phyloP scores from a whole-genome alignment of 2,113 vertebrate genomes.

The Delphinus delphis region DNA sequence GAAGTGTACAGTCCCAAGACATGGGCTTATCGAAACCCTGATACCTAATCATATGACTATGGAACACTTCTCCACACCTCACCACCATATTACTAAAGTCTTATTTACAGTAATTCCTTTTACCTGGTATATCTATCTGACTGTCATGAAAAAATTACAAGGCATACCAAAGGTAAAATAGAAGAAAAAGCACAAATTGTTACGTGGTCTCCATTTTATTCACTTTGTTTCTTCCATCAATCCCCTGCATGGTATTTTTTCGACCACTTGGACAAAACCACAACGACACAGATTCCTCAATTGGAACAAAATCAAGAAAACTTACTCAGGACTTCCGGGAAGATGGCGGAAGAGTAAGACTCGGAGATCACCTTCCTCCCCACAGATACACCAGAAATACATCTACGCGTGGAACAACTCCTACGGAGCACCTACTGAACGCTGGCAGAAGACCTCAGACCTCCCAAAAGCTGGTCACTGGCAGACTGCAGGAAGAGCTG shows the following conservation, averaged over 20 bases:
- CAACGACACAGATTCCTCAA: accelerated
- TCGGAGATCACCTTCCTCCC: too few species aligned
- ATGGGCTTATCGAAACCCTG: not conserved
- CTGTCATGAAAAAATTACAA: not conserved
- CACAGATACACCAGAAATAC: too few species aligned
- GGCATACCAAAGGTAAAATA: not conserved
- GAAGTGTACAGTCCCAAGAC: not conserved
- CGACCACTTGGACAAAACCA: not conserved
- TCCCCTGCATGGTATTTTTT: not conserved
- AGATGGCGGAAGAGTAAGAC: too few species aligned
- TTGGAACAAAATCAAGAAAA: not conserved
- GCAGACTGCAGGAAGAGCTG: not conserved
- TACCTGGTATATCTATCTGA: not conserved
- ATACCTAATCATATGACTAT: not conserved
- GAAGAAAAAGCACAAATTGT: not conserved
- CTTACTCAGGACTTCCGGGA: too few species aligned
- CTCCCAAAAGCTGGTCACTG: not conserved
- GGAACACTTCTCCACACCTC: not conserved
- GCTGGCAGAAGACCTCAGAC: too few species aligned
- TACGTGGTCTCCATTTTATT: not conserved
- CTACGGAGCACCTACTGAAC: too few species aligned
- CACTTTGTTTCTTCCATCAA: not conserved
- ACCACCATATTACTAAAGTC: not conserved
- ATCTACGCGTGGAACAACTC: too few species aligned
- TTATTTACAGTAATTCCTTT: not conserved